Percentiles rank a stretch among this genome's conserved stretches.
Conservation (phyloP, 2,113 vertebrate species). For the Recurvirostra avosetta region DNA sequence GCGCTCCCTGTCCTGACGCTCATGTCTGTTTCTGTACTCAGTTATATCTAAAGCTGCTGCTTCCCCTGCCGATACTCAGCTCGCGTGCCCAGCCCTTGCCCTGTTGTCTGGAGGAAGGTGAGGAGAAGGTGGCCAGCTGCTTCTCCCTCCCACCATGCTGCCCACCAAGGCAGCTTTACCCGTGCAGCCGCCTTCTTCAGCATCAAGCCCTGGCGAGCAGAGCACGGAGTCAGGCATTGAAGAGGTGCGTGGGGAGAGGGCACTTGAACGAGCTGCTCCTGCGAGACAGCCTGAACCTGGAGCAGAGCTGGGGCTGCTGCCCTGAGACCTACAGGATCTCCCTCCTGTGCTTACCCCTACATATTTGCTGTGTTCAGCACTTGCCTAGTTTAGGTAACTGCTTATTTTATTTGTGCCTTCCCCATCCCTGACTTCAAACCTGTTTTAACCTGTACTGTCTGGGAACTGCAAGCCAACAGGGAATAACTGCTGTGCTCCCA, state of each 20-base stretch:
- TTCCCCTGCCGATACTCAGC: not conserved
- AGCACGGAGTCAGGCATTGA: not conserved
- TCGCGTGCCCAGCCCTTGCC: not conserved
- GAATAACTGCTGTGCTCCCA: not conserved
- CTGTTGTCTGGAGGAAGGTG: not conserved
- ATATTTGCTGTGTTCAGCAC: not conserved
- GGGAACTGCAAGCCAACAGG: not conserved
- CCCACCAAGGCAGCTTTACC: not conserved
- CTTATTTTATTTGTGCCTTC: not conserved
- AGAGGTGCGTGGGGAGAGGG: not conserved
- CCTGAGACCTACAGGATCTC: not conserved
- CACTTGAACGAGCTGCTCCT: not conserved
- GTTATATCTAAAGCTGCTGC: not conserved
- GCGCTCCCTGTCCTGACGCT: not conserved
- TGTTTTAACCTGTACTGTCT: not conserved
- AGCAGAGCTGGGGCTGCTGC: not conserved
- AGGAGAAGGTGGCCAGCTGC: not conserved
- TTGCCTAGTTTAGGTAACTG: rapidly evolving
- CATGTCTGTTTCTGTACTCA: not conserved
- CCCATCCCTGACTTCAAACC: not conserved
- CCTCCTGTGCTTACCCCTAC: not conserved
- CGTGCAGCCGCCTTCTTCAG: not conserved
- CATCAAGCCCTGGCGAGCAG: not conserved
- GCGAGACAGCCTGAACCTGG: not conserved
- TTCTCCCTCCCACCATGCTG: not conserved